phyloP scores from a whole-genome alignment of 2,797 vertebrate species.

The Gobio occitaniae region DNA sequence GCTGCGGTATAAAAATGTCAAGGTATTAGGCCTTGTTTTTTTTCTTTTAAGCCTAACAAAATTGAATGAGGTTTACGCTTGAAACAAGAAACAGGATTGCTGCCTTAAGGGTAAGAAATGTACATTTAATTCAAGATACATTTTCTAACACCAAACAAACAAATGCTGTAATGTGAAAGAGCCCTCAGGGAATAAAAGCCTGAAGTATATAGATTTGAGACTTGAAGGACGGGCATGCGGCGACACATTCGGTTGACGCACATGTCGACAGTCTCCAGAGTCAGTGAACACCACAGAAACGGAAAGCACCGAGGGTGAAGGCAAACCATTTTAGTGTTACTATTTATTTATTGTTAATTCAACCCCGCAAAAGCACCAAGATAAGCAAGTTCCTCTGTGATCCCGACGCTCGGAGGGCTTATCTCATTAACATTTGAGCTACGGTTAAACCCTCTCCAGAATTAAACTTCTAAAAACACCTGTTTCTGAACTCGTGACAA shows the following conservation, averaged over 20 bases:
- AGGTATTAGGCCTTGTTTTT: too few species aligned
- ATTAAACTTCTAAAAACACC: conserved; percentile 27
- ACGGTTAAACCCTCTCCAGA: conserved; percentile 12
- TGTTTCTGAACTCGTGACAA: conserved; percentile 1
- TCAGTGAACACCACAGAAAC: neutral
- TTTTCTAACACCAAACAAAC: neutral
- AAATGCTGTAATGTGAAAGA: neutral
- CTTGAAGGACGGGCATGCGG: neutral
- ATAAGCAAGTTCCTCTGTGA: conserved; percentile 26
- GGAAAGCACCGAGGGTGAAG: neutral
- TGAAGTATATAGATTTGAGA: neutral
- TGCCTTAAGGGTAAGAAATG: conserved; percentile 2
- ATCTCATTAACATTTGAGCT: conserved; percentile 24
- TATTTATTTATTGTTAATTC: conserved; percentile 23
- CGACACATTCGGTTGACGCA: neutral
- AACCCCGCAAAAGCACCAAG: conserved; percentile 8
- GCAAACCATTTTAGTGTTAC: conserved; percentile 3
- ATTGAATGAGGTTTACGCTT: neutral
- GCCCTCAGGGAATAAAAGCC: conserved; percentile 11
- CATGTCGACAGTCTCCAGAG: neutral
- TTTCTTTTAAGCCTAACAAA: neutral
- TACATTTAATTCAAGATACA: neutral
- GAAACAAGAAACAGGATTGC: neutral
- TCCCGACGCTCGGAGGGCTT: neutral
- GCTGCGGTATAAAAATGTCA: conserved; percentile 4